Conservation (phyloP, 1,140 invertebrate genomes). For the Tetraneura akinire region DNA sequence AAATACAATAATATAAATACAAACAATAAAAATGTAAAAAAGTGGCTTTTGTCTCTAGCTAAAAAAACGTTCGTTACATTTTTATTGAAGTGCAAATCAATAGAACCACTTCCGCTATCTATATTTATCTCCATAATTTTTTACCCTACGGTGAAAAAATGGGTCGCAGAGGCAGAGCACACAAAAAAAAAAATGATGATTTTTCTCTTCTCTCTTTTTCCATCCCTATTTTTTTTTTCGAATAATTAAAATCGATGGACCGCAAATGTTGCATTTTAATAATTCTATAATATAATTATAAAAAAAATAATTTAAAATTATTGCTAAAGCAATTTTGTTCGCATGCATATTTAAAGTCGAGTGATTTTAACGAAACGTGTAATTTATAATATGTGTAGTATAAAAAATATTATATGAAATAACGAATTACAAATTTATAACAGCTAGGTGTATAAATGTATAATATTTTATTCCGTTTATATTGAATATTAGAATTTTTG, state of each 20-base stretch:
- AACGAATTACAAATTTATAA: too few species aligned
- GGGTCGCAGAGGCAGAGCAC: neutral
- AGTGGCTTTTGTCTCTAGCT: neutral
- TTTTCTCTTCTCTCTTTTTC: neutral
- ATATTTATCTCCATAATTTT: too few species aligned
- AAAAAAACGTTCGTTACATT: slow-evolving; percentile 35
- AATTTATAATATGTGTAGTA: too few species aligned
- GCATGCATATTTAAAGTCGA: too few species aligned
- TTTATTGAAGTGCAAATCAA: slow-evolving; percentile 41
- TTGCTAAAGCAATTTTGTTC: too few species aligned
- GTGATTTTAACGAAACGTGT: too few species aligned
- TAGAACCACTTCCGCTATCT: neutral
- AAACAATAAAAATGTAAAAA: slow-evolving; percentile 36
- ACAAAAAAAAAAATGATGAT: slow-evolving; percentile 33
- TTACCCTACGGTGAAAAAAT: neutral
- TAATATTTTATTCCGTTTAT: too few species aligned
- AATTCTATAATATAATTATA: neutral
- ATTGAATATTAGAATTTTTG: too few species aligned
- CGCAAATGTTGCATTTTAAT: neutral
- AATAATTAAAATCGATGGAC: slow-evolving; percentile 4
- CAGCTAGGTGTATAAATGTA: too few species aligned
- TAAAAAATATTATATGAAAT: too few species aligned
- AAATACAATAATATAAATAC: slow-evolving; percentile 10
- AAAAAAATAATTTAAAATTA: neutral
- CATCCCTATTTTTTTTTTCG: too few species aligned